phyloP scores from a whole-genome alignment of 2,888 invertebrate species.

The Bellardia pandia region DNA sequence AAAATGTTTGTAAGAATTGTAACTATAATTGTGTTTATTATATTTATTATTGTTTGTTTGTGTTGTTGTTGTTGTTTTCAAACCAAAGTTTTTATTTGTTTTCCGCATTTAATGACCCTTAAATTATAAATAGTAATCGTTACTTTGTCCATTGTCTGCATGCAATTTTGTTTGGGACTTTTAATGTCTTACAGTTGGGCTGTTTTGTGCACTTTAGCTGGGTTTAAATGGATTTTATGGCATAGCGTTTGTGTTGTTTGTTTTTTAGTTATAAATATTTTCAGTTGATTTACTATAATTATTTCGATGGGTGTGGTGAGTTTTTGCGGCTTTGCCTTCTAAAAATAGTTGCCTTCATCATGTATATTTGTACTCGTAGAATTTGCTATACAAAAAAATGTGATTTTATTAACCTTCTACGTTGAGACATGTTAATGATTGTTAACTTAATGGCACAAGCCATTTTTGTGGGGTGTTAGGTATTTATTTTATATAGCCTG shows the following conservation, averaged over 20 bases:
- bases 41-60: background rate
- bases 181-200: constrained; percentile 17
- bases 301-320: background rate
- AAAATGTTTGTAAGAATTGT: background rate
- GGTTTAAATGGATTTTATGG: constrained; percentile 10
- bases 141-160: constrained; percentile 50
- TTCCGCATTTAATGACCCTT: constrained; percentile 62
- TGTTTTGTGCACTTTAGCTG: background rate
- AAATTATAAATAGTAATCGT: constrained; percentile 56
- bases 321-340: background rate
- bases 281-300: background rate
- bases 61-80: background rate
- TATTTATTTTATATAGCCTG: constrained; percentile 32
- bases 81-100: background rate
- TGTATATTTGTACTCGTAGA: background rate
- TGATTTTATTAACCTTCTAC: constrained; percentile 65
- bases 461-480: constrained; percentile 8
- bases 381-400: constrained; percentile 2
- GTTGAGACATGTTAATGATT: constrained; percentile 33
- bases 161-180: constrained; percentile 42
- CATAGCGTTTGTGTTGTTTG: background rate
- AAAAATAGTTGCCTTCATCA: constrained; percentile 52
- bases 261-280: background rate
- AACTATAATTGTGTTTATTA: too few relatives aligned
- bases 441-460: constrained; percentile 48